These are phyloP conservation scores for Chrysaora quinquecirrha DNA, from an alignment of 30 jellyfish, hydroid and myxozoan genomes.

Conservation along the genomic window DNA sequence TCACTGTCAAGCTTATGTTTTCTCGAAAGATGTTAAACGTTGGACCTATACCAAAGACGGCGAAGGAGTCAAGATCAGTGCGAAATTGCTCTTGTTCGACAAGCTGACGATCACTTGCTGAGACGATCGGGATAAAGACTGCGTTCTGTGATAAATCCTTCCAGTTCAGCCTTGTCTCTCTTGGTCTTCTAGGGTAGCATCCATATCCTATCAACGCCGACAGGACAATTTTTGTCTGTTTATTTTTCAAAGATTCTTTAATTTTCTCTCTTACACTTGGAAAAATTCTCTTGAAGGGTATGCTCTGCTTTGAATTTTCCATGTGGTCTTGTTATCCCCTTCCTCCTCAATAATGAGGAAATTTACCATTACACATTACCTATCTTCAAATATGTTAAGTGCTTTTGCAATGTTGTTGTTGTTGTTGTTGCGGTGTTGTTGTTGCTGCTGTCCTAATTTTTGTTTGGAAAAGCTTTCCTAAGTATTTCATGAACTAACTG, in stretches of 20 bases:
- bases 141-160: not conserved
- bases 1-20: not conserved
- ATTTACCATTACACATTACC: too few species aligned
- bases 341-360: too few species aligned
- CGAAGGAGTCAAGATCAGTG: not conserved
- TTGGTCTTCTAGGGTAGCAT: not conserved
- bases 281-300: not conserved
- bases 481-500: too few species aligned
- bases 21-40: not conserved
- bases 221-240: not conserved
- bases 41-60: not conserved
- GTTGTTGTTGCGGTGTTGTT: too few species aligned
- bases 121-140: not conserved
- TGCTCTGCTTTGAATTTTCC: not conserved
- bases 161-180: conserved; percentile 6
- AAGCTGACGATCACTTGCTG: conserved; percentile 1
- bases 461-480: too few species aligned
- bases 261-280: not conserved
- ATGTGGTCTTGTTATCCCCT: not conserved
- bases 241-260: not conserved
- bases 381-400: too few species aligned
- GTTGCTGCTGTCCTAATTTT: too few species aligned
- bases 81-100: not conserved
- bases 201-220: too few species aligned
- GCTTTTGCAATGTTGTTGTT: too few species aligned